Evolutionary conservation across 2,797 vertebrate species (phyloP).

Genomic region (Avahi laniger): DNA sequence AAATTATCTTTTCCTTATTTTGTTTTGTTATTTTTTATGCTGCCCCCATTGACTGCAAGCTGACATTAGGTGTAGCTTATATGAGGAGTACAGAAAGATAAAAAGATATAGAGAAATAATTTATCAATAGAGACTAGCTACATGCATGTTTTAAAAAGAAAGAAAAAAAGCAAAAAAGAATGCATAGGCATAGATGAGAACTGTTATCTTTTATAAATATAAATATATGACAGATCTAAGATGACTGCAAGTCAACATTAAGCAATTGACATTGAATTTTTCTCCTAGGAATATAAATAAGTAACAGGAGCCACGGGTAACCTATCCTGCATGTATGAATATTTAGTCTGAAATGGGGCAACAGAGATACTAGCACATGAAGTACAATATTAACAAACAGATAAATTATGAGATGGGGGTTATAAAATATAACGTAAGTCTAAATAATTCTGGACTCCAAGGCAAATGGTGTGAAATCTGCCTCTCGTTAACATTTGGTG

Average conservation of each 20-base stretch:
- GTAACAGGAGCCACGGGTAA: neutral
- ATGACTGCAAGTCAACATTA: neutral
- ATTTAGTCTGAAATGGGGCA: neutral
- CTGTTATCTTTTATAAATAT: neutral
- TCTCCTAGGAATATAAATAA: neutral
- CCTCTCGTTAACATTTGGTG: neutral
- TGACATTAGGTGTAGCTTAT: neutral
- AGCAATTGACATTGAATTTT: neutral
- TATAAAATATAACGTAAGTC: neutral
- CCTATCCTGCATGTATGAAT: neutral
- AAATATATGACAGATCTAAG: slow-evolving; percentile 10
- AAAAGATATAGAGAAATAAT: neutral
- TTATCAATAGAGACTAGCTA: neutral
- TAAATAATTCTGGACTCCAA: neutral
- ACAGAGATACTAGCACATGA: neutral
- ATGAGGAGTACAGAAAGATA: neutral
- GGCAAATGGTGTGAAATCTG: neutral
- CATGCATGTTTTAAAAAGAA: neutral
- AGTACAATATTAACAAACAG: neutral
- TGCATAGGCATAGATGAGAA: neutral
- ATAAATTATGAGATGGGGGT: neutral
- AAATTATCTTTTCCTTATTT: neutral
- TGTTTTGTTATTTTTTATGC: neutral
- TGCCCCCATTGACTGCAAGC: neutral
- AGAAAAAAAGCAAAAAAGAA: neutral